phyloP scores from a whole-genome alignment of 2,797 vertebrate genomes.

The Hypotaenidia okinawae region DNA sequence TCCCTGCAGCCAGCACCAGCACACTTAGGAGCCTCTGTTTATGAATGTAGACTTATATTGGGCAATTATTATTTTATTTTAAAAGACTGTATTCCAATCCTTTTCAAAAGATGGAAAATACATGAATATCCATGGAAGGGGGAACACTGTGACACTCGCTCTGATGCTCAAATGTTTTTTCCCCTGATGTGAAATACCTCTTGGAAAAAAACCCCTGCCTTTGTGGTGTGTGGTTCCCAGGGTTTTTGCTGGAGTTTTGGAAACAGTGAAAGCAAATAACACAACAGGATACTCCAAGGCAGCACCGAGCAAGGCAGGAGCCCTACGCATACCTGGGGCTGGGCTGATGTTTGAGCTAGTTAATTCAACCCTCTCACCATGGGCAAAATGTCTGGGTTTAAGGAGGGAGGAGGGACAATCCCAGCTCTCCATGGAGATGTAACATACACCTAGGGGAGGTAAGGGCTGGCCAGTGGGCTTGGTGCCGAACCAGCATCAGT shows the following conservation, averaged over 20 bases:
- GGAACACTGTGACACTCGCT: neutral
- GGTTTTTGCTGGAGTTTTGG: neutral
- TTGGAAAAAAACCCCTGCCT: neutral
- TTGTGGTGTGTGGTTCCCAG: neutral
- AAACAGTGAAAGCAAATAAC: neutral
- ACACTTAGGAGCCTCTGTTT: neutral
- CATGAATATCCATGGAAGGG: neutral
- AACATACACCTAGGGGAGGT: neutral
- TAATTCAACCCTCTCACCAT: neutral
- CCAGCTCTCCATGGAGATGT: neutral
- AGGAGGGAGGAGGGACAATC: neutral
- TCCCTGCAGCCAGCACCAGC: neutral
- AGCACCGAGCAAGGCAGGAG: neutral
- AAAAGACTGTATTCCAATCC: neutral
- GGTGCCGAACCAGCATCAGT: neutral
- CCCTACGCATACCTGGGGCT: neutral
- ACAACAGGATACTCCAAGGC: neutral
- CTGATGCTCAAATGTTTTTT: neutral
- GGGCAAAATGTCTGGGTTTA: neutral
- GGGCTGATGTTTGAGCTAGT: neutral
- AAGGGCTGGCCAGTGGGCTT: neutral
- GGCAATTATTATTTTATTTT: neutral
- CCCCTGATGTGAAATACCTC: slow-evolving; percentile 19
- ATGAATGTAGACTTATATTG: neutral
- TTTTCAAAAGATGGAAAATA: slow-evolving; percentile 38